Evolutionary conservation across 1,140 invertebrate genomes (phyloP).

Genomic region (Platyura marginata): DNA sequence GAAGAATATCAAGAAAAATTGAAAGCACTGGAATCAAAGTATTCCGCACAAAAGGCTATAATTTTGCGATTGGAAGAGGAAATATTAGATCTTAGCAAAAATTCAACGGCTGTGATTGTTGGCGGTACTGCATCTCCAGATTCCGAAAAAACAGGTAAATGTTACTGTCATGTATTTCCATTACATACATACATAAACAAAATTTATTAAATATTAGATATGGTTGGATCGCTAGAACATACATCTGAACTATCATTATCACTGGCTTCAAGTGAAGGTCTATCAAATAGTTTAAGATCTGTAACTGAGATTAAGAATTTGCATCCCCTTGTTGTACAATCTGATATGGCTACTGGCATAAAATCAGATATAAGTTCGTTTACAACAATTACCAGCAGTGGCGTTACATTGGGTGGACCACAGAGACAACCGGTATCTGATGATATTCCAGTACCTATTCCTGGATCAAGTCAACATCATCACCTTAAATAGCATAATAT

Average conservation of each 20-base stretch:
- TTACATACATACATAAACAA: neutral
- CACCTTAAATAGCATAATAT: neutral
- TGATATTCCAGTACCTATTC: neutral
- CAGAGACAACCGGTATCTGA: neutral
- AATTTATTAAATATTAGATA: slow-evolving; percentile 18
- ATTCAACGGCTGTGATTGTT: slow-evolving; percentile 24
- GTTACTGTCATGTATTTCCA: neutral
- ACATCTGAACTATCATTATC: slow-evolving; percentile 32
- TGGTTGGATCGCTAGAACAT: slow-evolving; percentile 25
- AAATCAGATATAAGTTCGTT: no score
- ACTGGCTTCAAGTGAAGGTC: slow-evolving; percentile 32
- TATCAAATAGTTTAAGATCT: slow-evolving; percentile 25
- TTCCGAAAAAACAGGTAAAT: slow-evolving; percentile 19
- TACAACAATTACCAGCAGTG: no score
- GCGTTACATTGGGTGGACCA: no score
- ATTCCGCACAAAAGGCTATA: slow-evolving; percentile 42
- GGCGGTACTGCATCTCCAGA: slow-evolving; percentile 16
- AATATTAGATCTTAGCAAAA: slow-evolving; percentile 39
- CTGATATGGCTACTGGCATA: no score
- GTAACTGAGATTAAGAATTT: slow-evolving; percentile 26
- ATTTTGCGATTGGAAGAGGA: slow-evolving; percentile 46
- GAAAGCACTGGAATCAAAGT: slow-evolving; percentile 50
- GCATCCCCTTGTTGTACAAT: slow-evolving; percentile 11
- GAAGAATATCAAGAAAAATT: slow-evolving; percentile 32
- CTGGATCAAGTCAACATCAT: neutral